A percentile compares a stretch with the other conserved stretches of the same genome.
Evolutionary conservation across 2,797 vertebrate species (phyloP).

Genomic region (Yasuhikotakia modesta): DNA sequence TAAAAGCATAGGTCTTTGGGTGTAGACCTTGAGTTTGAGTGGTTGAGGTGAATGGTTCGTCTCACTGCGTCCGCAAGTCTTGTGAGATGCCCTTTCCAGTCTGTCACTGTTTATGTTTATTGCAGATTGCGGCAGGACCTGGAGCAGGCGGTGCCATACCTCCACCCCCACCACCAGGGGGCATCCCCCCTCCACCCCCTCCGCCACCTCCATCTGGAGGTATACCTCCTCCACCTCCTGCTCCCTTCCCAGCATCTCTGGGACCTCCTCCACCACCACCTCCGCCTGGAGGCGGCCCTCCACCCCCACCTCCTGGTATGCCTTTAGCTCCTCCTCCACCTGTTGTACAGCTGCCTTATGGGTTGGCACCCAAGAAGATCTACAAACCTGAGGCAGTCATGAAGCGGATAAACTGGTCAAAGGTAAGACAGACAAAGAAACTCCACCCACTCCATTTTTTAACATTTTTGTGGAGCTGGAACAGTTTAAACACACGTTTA

Average conservation of each 20-base stretch:
- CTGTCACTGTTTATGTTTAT: conserved; percentile 16
- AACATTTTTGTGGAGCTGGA: neutral
- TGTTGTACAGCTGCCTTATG: conserved; percentile 84
- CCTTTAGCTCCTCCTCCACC: conserved; percentile 66
- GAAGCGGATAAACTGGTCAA: conserved; percentile 97
- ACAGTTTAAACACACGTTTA: neutral
- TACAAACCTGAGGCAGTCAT: conserved; percentile 88
- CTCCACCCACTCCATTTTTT: neutral
- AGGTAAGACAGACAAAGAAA: conserved; percentile 77
- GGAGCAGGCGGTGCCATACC: conserved; percentile 60
- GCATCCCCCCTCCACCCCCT: conserved; percentile 70
- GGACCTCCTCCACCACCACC: conserved; percentile 75
- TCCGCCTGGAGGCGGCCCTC: conserved; percentile 73
- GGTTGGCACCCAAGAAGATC: conserved; percentile 88
- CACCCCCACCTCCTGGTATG: conserved; percentile 79
- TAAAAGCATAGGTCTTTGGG: conserved; percentile 49
- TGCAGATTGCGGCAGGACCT: conserved; percentile 70
- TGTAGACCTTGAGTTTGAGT: conserved; percentile 17
- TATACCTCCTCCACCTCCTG: conserved; percentile 68
- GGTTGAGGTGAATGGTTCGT: neutral
- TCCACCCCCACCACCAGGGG: conserved; percentile 67
- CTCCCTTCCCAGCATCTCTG: conserved; percentile 66
- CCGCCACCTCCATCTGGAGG: conserved; percentile 73
- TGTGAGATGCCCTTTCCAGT: neutral
- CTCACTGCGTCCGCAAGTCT: neutral